phyloP scores from a whole-genome alignment of 2,113 vertebrate species.

The Scomber scombrus region DNA sequence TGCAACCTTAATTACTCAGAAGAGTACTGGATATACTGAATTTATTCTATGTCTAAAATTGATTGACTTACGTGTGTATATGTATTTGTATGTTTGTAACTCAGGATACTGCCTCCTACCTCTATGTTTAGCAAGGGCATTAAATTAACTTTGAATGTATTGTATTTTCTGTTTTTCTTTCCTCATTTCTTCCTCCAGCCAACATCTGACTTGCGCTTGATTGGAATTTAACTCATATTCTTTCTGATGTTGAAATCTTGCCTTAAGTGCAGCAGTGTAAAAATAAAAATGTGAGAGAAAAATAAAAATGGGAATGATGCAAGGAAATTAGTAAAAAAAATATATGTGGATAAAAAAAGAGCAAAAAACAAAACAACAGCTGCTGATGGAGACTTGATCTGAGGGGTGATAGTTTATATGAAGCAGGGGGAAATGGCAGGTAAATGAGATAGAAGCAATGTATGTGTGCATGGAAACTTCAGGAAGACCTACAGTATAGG shows the following conservation, averaged over 20 bases:
- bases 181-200: constrained; percentile 21
- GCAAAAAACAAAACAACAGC: background rate
- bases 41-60: constrained; percentile 28
- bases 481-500: constrained; percentile 18
- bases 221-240: constrained; percentile 22
- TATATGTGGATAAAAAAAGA: background rate
- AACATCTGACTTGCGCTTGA: constrained; percentile 28
- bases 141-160: constrained; percentile 22
- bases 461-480: constrained; percentile 21
- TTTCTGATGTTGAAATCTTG: constrained; percentile 24
- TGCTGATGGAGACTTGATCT: constrained; percentile 51
- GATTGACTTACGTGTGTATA: background rate
- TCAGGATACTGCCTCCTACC: background rate
- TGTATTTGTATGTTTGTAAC: background rate
- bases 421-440: constrained; percentile 15
- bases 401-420: constrained; percentile 43
- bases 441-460: constrained; percentile 31
- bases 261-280: constrained; percentile 1
- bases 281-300: background rate
- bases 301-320: constrained; percentile 32
- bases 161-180: constrained; percentile 15
- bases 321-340: constrained; percentile 21
- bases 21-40: constrained; percentile 13
- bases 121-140: background rate
- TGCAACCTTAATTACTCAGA: constrained; percentile 1